Percentiles rank a stretch among this genome's conserved stretches.
phyloP scores from a whole-genome alignment of 1,140 invertebrate species.

The Lethrus apterus region DNA sequence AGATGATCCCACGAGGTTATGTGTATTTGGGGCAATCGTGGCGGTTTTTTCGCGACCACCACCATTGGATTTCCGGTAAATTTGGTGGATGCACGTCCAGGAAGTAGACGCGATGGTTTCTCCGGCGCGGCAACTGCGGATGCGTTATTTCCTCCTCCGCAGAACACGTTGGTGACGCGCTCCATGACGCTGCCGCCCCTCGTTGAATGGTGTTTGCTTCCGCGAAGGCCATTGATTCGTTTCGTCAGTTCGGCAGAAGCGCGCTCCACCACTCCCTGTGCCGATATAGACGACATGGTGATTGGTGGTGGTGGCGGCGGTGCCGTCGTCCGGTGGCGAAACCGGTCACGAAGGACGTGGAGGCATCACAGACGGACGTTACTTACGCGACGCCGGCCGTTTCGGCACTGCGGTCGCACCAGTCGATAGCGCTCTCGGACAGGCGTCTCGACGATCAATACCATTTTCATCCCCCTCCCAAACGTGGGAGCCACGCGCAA shows the following conservation, averaged over 20 bases:
- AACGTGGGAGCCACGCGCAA: slow-evolving; percentile 2
- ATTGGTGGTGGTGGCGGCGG: neutral
- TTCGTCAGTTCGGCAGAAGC: slow-evolving; percentile 81
- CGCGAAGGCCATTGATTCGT: slow-evolving; percentile 74
- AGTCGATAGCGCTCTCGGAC: slow-evolving; percentile 17
- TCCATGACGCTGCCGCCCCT: slow-evolving; percentile 70
- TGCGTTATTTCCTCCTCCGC: slow-evolving; percentile 50
- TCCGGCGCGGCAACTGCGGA: slow-evolving; percentile 43
- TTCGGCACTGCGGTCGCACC: slow-evolving; percentile 13
- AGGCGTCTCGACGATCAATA: slow-evolving; percentile 13
- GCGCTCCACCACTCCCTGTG: slow-evolving; percentile 76
- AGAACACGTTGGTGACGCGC: slow-evolving; percentile 74
- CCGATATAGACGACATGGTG: slow-evolving; percentile 55
- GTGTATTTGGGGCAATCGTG: slow-evolving; percentile 34
- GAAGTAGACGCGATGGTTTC: slow-evolving; percentile 44
- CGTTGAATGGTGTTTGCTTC: slow-evolving; percentile 53
- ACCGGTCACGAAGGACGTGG: slow-evolving; percentile 19
- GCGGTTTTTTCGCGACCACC: slow-evolving; percentile 18
- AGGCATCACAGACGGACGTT: neutral
- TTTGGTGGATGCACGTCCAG: slow-evolving; percentile 35
- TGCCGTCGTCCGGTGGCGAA: neutral
- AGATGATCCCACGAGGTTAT: slow-evolving; percentile 68
- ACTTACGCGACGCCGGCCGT: slow-evolving; percentile 11
- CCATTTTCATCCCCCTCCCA: slow-evolving; percentile 5
- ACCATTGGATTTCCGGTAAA: slow-evolving; percentile 7